phyloP scores from a whole-genome alignment of 2,888 invertebrate species.

The Boloria euphrosyne region DNA sequence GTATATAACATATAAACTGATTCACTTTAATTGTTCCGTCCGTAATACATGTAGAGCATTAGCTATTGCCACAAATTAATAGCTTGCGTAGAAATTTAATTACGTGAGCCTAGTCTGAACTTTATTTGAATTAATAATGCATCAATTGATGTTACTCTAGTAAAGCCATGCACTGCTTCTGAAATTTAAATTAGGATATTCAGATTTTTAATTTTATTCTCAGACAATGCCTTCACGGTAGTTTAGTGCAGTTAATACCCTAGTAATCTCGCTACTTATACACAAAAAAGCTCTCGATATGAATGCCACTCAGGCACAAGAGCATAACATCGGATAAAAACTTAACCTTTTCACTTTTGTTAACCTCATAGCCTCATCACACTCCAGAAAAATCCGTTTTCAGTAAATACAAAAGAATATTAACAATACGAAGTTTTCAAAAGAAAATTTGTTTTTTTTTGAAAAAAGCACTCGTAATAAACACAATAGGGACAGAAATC shows the following conservation, averaged over 20 bases:
- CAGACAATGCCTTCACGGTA: conserved; percentile 13
- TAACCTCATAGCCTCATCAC: not conserved
- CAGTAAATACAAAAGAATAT: conserved; percentile 12
- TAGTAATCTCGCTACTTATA: conserved; percentile 23
- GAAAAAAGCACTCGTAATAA: not conserved
- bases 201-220: not conserved
- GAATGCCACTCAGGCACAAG: conserved; percentile 25
- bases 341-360: conserved; percentile 21
- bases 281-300: conserved; percentile 24
- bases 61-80: no score
- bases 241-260: conserved; percentile 29
- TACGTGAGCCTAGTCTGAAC: no score
- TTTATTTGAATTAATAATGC: no score
- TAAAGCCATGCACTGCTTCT: not conserved
- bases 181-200: conserved; percentile 4
- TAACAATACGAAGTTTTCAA: not conserved
- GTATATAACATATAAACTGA: no score
- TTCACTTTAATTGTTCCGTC: no score
- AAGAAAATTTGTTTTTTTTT: not conserved
- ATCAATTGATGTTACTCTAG: no score
- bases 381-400: not conserved
- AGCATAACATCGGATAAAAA: conserved; percentile 30
- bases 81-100: no score
- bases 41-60: no score
- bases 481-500: conserved; percentile 9